These are phyloP conservation scores for Xylocopa sonorina DNA, from an alignment of 1,140 invertebrate species.

Conservation along the genomic window DNA sequence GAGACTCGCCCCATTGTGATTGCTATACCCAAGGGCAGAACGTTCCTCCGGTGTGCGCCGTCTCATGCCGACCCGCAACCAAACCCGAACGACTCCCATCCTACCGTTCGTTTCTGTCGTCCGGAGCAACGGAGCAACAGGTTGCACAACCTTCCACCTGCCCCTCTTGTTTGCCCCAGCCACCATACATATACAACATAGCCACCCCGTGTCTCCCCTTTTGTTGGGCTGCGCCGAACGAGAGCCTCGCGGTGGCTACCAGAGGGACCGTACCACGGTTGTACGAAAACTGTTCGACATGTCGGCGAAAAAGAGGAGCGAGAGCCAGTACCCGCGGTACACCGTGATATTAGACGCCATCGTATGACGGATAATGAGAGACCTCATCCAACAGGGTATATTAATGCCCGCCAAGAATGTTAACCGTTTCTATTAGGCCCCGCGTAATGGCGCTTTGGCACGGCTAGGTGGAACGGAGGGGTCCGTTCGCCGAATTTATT, in stretches of 20 bases:
- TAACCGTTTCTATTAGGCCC: slow-evolving; percentile 31
- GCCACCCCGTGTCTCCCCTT: slow-evolving; percentile 36
- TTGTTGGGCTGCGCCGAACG: slow-evolving; percentile 29
- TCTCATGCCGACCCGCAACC: slow-evolving; percentile 64
- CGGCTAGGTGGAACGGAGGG: not conserved
- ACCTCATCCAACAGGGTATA: slow-evolving; percentile 12
- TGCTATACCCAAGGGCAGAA: slow-evolving; percentile 67
- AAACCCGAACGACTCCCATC: slow-evolving; percentile 61
- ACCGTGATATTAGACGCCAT: slow-evolving; percentile 44
- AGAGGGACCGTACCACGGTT: slow-evolving; percentile 46
- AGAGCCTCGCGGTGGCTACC: slow-evolving; percentile 3
- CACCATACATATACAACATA: slow-evolving; percentile 59
- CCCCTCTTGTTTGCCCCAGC: slow-evolving; percentile 70
- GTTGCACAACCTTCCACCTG: slow-evolving; percentile 73
- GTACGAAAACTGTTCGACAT: slow-evolving; percentile 63
- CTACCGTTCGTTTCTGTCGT: slow-evolving; percentile 60
- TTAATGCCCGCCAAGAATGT: slow-evolving; percentile 19
- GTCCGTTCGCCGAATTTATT: slow-evolving; percentile 7
- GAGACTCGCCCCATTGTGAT: slow-evolving; percentile 64
- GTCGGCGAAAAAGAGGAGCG: not conserved
- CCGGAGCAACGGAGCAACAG: slow-evolving; percentile 66
- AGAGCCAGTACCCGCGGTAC: not conserved
- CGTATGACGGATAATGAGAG: slow-evolving; percentile 36
- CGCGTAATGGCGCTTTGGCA: not conserved
- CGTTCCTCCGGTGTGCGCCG: slow-evolving; percentile 60